Evolutionary conservation across 2,113 vertebrate genomes (phyloP).

Genomic region (Alces alces): DNA sequence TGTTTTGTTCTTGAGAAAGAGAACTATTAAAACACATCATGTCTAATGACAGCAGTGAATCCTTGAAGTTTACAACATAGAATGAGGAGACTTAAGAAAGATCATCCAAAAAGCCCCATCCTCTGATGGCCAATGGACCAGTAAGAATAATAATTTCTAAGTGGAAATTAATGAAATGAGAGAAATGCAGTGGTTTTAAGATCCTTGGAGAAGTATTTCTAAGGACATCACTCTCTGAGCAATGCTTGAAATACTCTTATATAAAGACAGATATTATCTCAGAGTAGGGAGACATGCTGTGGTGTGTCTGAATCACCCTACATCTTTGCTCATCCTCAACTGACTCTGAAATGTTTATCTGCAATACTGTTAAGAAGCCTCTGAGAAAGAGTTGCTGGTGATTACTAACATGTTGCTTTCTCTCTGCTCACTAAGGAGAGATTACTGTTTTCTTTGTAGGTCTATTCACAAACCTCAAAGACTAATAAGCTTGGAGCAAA

Average conservation of each 20-base stretch:
- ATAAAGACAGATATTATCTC: background rate
- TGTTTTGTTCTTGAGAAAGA: background rate
- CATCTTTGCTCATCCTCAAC: background rate
- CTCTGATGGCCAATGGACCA: background rate
- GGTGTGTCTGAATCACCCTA: background rate
- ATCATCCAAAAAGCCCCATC: accelerated
- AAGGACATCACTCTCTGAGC: background rate
- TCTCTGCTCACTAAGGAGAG: background rate
- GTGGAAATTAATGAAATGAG: background rate
- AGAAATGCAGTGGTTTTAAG: background rate
- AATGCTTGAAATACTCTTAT: background rate
- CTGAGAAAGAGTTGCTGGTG: background rate
- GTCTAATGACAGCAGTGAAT: accelerated
- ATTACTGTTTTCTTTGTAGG: conserved; percentile 45
- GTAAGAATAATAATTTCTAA: background rate
- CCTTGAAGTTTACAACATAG: background rate
- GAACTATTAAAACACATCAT: background rate
- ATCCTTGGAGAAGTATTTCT: background rate
- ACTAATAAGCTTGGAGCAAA: conserved; percentile 16
- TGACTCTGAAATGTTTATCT: background rate
- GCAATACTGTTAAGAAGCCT: background rate
- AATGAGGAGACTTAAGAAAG: background rate
- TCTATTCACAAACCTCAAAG: conserved; percentile 44
- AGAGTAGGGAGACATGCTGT: background rate
- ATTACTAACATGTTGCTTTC: background rate